These are phyloP conservation scores for Pseudanteris insignis DNA, from an alignment of 2,888 invertebrate genomes.

Conservation along the genomic window DNA sequence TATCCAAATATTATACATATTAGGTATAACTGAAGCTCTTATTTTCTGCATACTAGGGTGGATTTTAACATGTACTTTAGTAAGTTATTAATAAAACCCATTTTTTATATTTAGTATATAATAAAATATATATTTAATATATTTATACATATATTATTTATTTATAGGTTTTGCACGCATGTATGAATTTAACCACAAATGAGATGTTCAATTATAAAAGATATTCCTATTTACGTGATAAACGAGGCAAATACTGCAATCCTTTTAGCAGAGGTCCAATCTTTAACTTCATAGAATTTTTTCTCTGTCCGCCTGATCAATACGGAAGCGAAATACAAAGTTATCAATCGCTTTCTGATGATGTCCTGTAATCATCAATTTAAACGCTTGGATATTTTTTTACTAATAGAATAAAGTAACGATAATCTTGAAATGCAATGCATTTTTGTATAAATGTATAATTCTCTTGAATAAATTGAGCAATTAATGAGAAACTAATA, in stretches of 20 bases:
- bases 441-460: background rate
- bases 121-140: too few relatives aligned
- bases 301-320: constrained; percentile 84
- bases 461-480: too few relatives aligned
- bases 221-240: constrained; percentile 89
- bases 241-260: constrained; percentile 87
- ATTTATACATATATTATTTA: too few relatives aligned
- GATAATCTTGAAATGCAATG: too few relatives aligned
- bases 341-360: constrained; percentile 74
- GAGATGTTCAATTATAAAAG: constrained; percentile 95
- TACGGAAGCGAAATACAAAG: constrained; percentile 74
- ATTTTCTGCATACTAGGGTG: constrained; percentile 87
- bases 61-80: constrained; percentile 88
- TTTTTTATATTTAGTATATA: too few relatives aligned
- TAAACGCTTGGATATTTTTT: constrained; percentile 21
- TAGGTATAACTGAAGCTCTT: constrained; percentile 83
- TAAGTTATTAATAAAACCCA: too few relatives aligned
- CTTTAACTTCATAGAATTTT: constrained; percentile 88
- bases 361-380: constrained; percentile 57
- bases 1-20: constrained; percentile 83
- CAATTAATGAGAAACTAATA: too few relatives aligned
- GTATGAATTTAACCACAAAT: constrained; percentile 93
- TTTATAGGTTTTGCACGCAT: constrained; percentile 83
- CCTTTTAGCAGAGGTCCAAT: constrained; percentile 91
- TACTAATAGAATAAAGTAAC: constrained; percentile 1